Evolutionary conservation across 1,140 invertebrate species (phyloP).

Genomic region (Contarinia nasturtii): DNA sequence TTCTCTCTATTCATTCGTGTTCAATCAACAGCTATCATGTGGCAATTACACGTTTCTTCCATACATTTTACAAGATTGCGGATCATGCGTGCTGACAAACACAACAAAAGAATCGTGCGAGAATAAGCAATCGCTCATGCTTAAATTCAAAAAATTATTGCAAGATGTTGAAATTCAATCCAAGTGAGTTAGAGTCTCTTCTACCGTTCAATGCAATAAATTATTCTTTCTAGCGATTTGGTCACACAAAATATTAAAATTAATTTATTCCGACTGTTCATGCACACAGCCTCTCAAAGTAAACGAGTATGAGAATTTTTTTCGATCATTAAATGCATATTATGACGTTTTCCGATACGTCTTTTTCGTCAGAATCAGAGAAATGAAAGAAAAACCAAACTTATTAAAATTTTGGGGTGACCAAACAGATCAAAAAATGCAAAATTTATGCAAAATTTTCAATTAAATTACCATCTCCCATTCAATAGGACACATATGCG

Average conservation of each 20-base stretch:
- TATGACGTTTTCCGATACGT: too few relatives aligned
- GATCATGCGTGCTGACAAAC: slow-evolving; percentile 56
- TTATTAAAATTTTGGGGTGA: too few relatives aligned
- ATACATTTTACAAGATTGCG: slow-evolving; percentile 55
- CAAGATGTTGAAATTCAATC: slow-evolving; percentile 89
- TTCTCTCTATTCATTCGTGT: slow-evolving; percentile 17
- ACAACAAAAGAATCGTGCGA: slow-evolving; percentile 40
- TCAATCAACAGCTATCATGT: slow-evolving; percentile 56
- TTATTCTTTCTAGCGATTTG: too few relatives aligned
- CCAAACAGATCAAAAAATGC: too few relatives aligned
- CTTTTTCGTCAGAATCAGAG: too few relatives aligned
- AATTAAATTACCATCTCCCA: background rate
- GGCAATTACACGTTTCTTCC: slow-evolving; percentile 74
- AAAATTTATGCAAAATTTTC: too few relatives aligned
- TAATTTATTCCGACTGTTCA: too few relatives aligned
- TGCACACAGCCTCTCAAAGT: too few relatives aligned
- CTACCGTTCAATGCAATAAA: background rate
- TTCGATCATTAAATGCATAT: too few relatives aligned
- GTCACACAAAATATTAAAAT: too few relatives aligned
- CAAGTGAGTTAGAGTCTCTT: slow-evolving; percentile 38
- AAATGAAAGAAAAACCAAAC: too few relatives aligned
- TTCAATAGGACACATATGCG: slow-evolving; percentile 75
- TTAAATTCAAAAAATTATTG: slow-evolving; percentile 60
- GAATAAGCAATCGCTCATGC: slow-evolving; percentile 38
- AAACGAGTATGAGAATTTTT: too few relatives aligned